Evolutionary conservation across 1,140 invertebrate genomes (phyloP).

Genomic region (Caenorhabditis latens): DNA sequence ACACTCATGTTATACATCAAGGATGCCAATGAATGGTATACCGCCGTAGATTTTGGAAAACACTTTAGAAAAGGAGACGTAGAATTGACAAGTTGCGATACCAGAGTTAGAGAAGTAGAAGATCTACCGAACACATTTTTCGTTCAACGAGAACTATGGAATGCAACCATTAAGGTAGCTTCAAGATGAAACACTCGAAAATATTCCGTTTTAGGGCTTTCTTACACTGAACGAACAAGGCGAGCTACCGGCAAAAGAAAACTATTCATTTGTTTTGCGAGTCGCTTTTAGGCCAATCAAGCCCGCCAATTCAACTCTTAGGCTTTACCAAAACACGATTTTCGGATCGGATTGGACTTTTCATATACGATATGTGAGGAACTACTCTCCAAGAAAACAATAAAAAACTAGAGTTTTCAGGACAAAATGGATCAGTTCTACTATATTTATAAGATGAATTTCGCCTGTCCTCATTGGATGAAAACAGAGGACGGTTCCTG

Average conservation of each 20-base stretch:
- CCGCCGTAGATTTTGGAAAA: not conserved
- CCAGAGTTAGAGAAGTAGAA: not conserved
- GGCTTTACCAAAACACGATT: not conserved
- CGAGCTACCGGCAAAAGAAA: not conserved
- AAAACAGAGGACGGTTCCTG: not conserved
- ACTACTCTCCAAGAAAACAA: not conserved
- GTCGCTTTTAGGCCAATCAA: not conserved
- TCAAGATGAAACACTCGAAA: not conserved
- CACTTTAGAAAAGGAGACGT: not conserved
- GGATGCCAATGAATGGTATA: not conserved
- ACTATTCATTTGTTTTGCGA: not conserved
- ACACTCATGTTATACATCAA: not conserved
- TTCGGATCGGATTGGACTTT: not conserved
- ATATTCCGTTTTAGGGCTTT: not conserved
- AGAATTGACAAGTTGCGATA: not conserved
- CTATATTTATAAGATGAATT: not conserved
- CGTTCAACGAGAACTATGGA: not conserved
- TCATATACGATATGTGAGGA: not conserved
- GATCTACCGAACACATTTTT: not conserved
- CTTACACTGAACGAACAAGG: not conserved
- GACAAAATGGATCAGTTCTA: constrained; percentile 31
- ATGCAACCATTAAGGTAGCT: not conserved
- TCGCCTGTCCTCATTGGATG: not conserved
- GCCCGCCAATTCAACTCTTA: not conserved
- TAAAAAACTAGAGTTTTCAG: not conserved